Base-by-base conservation (phyloP, 1,140 invertebrate genomes). In the Chelonus insularis region DNA sequence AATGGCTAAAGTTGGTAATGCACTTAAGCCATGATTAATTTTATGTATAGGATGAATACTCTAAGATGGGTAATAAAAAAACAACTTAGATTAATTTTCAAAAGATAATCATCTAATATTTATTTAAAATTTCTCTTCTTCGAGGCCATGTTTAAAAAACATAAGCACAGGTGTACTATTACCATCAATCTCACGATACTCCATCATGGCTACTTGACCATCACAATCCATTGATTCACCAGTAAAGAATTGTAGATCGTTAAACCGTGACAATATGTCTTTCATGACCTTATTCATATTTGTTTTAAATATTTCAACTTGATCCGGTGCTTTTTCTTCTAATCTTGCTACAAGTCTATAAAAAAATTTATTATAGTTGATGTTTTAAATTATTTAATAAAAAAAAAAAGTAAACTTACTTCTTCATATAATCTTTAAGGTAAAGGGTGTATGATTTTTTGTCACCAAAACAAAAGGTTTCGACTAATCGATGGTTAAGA, bases 251-350 rank as follows among this genome's bases (percentile, higher is more conserved):
- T 96, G 93, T 18, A 96, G 83, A 57, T 96, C 95, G 74, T 96
- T 96, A 84, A 97, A 96, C 79, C 93, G 90, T 34, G 88, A 83
- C 37, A 97, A 81, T 68, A 97, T 89, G 65, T 97, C 94, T 75
- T 97, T 97, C 89, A 97, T 95, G 45, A 93, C 93, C 86, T 93
- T 94, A 80, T 95, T 95, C 83, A 96, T 92, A 75, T 97, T 96
- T 9, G 87, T 91, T 80, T 97, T 96, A 77, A 95, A 94, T 14
- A 90, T 81, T 9, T 93, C 90, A 60, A 95, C 90, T 85, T 96
- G 89, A 69, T 92, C 89, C 18, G 91, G 92, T 14, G 86, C 72
- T 18, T 83, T 88, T 74, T 94, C 88, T 84, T 93, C 87, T 67
- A 95, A 84, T 81, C 91, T 93, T 63, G 87, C 86, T 64, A 94